phyloP scores from a whole-genome alignment of 2,113 vertebrate species.

The Oriolus oriolus region DNA sequence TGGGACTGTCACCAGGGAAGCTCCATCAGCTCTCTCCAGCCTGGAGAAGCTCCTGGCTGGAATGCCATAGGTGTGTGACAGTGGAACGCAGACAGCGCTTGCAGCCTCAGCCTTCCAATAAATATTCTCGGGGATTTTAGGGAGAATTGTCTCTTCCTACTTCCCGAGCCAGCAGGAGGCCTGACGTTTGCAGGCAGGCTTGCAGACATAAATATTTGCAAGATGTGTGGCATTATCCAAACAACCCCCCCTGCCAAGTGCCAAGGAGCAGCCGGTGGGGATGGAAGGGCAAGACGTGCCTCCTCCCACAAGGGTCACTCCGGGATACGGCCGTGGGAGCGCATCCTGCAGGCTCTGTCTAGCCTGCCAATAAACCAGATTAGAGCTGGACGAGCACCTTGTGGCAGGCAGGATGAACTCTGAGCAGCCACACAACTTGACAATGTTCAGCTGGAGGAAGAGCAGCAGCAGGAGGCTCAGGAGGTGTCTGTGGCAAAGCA shows the following conservation, averaged over 20 bases:
- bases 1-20: not conserved
- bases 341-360: not conserved
- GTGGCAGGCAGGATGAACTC: not conserved
- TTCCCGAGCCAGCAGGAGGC: not conserved
- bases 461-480: not conserved
- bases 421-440: not conserved
- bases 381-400: not conserved
- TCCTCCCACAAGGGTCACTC: not conserved
- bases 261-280: rapidly evolving
- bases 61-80: not conserved
- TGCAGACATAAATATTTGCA: not conserved
- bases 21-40: not conserved
- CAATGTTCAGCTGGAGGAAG: not conserved
- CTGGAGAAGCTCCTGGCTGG: not conserved
- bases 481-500: not conserved
- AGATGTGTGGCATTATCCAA: not conserved
- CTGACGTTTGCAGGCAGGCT: not conserved
- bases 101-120: not conserved
- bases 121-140: not conserved
- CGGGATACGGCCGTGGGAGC: not conserved
- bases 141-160: not conserved
- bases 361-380: not conserved
- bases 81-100: not conserved
- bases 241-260: not conserved
- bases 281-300: not conserved